Conservation (phyloP, 2,888 invertebrate species). For the Caenorhabditis panamensis region DNA sequence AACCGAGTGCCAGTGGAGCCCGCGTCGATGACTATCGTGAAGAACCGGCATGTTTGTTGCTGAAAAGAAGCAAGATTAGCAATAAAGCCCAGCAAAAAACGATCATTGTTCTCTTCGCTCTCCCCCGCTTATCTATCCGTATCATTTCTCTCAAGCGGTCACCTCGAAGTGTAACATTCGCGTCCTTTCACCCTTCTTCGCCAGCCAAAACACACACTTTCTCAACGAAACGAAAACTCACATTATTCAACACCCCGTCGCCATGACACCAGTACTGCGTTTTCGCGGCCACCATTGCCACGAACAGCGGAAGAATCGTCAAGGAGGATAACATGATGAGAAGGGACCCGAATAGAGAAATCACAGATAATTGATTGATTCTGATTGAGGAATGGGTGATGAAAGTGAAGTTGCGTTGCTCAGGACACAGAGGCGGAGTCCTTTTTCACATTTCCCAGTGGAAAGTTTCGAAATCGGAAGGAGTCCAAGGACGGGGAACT, state of each 20-base stretch:
- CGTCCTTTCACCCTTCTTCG: no score
- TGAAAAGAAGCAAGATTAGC: constrained; percentile 25
- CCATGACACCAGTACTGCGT: constrained; percentile 60
- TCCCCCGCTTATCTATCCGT: background rate
- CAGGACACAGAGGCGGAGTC: constrained; percentile 35
- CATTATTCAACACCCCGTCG: constrained; percentile 55
- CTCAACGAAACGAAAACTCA: constrained; percentile 30
- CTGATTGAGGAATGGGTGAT: constrained; percentile 5
- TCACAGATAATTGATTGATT: constrained; percentile 6
- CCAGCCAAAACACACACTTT: background rate
- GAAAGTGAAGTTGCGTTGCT: constrained; percentile 25
- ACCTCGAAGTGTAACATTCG: background rate
- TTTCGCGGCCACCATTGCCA: constrained; percentile 24
- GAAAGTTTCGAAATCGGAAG: constrained; percentile 1
- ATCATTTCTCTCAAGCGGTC: background rate
- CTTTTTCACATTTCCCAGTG: constrained; percentile 54
- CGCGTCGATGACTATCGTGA: constrained; percentile 81
- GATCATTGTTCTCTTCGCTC: no score
- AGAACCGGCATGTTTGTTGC: constrained; percentile 75
- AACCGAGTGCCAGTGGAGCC: constrained; percentile 81
- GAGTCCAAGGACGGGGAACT: constrained; percentile 13
- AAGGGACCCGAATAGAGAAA: background rate
- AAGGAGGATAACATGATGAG: background rate
- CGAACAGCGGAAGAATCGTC: background rate
- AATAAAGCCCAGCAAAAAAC: no score